Evolutionary conservation across 2,113 vertebrate species (phyloP).

Genomic region (Microcebus tavaratra): DNA sequence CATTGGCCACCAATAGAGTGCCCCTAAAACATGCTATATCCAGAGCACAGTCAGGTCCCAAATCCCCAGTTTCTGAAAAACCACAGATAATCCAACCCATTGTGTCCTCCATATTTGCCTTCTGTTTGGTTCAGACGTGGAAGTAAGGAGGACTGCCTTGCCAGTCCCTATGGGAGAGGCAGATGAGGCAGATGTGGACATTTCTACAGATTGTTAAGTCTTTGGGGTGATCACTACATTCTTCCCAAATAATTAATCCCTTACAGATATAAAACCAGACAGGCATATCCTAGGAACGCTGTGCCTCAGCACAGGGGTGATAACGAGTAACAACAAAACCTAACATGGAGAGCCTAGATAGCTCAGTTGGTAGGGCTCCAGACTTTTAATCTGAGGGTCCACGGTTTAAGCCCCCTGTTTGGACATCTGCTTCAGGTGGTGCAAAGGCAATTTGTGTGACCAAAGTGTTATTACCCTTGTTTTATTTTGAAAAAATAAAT

Average conservation of each 20-base stretch:
- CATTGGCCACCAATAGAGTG: rapidly evolving
- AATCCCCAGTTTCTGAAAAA: not conserved
- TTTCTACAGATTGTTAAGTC: not conserved
- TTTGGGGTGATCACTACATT: not conserved
- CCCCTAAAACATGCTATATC: not conserved
- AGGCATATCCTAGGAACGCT: not conserved
- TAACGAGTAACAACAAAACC: not conserved
- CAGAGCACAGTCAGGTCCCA: not conserved
- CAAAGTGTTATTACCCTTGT: too few relatives aligned
- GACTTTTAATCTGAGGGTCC: too few relatives aligned
- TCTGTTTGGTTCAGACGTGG: not conserved
- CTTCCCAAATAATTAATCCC: not conserved
- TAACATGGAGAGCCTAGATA: too few relatives aligned
- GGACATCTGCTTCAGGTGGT: too few relatives aligned
- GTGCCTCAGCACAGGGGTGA: not conserved
- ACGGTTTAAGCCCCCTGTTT: too few relatives aligned
- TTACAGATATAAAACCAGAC: not conserved
- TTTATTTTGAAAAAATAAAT: too few relatives aligned
- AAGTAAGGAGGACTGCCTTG: not conserved
- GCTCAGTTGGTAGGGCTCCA: too few relatives aligned
- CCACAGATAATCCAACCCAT: not conserved
- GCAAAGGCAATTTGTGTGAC: too few relatives aligned
- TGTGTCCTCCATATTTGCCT: not conserved
- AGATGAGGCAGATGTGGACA: not conserved
- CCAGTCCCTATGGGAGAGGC: not conserved